These are phyloP conservation scores for Pterocles burchelli DNA, from an alignment of 2,113 vertebrate species.

Conservation along the genomic window DNA sequence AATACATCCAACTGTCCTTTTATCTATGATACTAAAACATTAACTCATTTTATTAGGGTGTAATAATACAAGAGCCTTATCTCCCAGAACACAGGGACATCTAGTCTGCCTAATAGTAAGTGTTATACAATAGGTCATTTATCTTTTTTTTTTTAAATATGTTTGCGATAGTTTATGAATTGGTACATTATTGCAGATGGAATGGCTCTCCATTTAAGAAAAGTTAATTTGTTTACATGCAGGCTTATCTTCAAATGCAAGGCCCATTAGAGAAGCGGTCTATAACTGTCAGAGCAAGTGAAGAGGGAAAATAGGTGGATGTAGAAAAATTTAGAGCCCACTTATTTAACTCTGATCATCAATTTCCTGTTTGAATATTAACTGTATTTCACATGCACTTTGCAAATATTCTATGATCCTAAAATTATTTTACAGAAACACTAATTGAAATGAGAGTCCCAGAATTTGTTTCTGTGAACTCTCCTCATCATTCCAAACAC, in stretches of 20 bases:
- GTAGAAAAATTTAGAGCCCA: conserved; percentile 64
- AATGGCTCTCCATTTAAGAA: conserved; percentile 79
- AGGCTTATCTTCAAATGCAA: conserved; percentile 81
- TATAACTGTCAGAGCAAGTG: conserved; percentile 74
- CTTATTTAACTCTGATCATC: conserved; percentile 60
- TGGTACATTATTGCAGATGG: conserved; percentile 75
- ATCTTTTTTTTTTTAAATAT: conserved; percentile 67
- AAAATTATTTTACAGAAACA: neutral
- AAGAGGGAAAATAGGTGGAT: conserved; percentile 55
- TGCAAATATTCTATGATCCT: neutral
- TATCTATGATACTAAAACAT: conserved; percentile 83
- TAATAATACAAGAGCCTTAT: conserved; percentile 81
- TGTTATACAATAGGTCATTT: conserved; percentile 77
- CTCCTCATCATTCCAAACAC: neutral
- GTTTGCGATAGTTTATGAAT: conserved; percentile 78
- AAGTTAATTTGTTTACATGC: conserved; percentile 83
- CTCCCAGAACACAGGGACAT: conserved; percentile 79
- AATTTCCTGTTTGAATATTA: neutral
- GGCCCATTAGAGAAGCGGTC: conserved; percentile 73
- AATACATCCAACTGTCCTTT: conserved; percentile 82
- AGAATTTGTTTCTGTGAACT: neutral
- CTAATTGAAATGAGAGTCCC: neutral
- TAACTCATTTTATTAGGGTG: conserved; percentile 80
- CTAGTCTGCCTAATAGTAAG: conserved; percentile 75
- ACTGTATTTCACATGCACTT: neutral